Base-by-base conservation (phyloP, 2,888 invertebrate genomes). In the Sinhomidia bicolor region DNA sequence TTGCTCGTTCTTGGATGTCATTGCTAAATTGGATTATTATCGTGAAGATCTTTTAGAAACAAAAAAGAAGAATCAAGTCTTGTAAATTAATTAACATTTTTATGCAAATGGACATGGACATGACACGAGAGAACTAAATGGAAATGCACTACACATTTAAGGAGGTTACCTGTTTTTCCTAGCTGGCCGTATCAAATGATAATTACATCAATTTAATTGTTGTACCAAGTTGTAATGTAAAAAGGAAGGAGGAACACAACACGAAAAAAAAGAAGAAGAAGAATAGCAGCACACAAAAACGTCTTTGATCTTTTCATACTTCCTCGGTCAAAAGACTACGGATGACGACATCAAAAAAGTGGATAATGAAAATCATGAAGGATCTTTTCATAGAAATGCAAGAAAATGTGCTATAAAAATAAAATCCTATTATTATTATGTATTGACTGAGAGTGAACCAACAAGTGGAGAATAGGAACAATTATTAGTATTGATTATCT, bases 21-120 rank as follows among this genome's bases (percentile, higher is more conserved):
- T 74, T 74, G 74, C 14, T 74, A 23, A 74, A 74, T 74, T 74
- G 47, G 74, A 74, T 74, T 74, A 74, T 65, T 12, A 65, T 65
- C 36, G 4, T 60, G 3, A 60, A 12, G 17, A 60, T 4, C 74
- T 9, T 47, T 41, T 41, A 47, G 23, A 68, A 68, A 74, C 20
- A 74, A 41, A 74, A 23, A 68, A 74, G 20, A 74, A 23, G 36
- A 62, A 29, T n/a, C 74, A 44, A 74, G 44, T 71, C 71, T 65
- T 65, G 71, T 47, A 74, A 74, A 74, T 74, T 74, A 74, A 74
- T 74, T 74, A 74, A 74, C 74, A 74, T 74, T 74, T 44, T 74
- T 44, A 74, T 74, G 74, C 74, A 47, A 74, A 74, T 74, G 74
- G 74, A n/a, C 23, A 36, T 32, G 41, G 20, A 68, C 74, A 74